Conservation (phyloP, 2,113 vertebrate species). For the Sminthopsis crassicaudata region DNA sequence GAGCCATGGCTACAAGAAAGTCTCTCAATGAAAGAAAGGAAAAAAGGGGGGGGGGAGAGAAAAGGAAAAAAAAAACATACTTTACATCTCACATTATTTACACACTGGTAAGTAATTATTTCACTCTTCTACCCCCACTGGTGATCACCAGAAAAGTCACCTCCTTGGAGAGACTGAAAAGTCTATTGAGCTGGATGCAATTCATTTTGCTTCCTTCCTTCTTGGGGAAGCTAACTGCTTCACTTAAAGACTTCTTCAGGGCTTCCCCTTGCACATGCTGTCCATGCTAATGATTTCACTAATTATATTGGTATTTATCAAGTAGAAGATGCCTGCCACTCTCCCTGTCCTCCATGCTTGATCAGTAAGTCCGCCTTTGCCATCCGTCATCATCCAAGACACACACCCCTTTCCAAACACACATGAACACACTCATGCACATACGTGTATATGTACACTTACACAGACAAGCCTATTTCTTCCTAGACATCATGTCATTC, state of each 20-base stretch:
- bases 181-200: constrained; percentile 88
- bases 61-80: constrained; percentile 75
- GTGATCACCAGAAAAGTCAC: constrained; percentile 86
- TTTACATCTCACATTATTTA: constrained; percentile 89
- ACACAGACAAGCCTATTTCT: fast-evolving
- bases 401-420: not conserved
- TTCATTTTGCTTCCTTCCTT: constrained; percentile 78
- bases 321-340: constrained; percentile 72
- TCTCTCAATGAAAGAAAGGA: constrained; percentile 84
- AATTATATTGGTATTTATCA: constrained; percentile 88
- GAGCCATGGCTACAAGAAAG: constrained; percentile 87
- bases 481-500: constrained; percentile 50
- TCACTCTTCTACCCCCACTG: constrained; percentile 84
- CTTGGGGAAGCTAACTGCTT: constrained; percentile 81
- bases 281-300: constrained; percentile 86
- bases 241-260: constrained; percentile 86
- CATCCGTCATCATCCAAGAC: not conserved
- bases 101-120: constrained; percentile 92
- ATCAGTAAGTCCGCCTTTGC: constrained; percentile 70
- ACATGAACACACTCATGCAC: fast-evolving
- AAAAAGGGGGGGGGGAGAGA: constrained; percentile 18
- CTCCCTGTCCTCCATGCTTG: constrained; percentile 65
- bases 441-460: not conserved
- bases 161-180: constrained; percentile 87
- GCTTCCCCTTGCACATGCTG: constrained; percentile 83